Conservation (phyloP, 2,113 vertebrate genomes). For the Orycteropus afer region DNA sequence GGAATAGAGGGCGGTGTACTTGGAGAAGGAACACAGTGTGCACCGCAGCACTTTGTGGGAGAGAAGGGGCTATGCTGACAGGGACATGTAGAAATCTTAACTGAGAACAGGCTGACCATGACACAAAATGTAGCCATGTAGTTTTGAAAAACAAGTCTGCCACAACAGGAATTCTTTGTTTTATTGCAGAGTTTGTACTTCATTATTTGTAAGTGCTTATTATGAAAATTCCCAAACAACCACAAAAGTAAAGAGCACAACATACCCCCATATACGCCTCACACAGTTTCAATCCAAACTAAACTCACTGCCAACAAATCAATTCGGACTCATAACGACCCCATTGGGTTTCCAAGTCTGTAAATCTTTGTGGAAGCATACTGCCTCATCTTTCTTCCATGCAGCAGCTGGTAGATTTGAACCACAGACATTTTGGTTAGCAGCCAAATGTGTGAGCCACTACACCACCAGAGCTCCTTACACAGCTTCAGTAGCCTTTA, state of each 20-base stretch:
- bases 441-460: too few species aligned
- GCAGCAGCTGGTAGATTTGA: too few species aligned
- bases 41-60: neutral
- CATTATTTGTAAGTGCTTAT: constrained; percentile 18
- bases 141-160: neutral
- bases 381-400: too few species aligned
- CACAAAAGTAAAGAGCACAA: neutral
- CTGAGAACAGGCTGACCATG: neutral
- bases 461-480: too few species aligned
- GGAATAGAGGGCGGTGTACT: neutral
- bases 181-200: neutral
- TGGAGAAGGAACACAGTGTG: neutral
- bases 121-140: neutral
- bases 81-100: neutral
- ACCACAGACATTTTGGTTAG: too few species aligned
- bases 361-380: too few species aligned
- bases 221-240: neutral
- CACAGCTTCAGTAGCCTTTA: neutral
- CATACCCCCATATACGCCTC: neutral
- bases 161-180: neutral
- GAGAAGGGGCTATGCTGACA: neutral
- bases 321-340: too few species aligned
- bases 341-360: too few species aligned
- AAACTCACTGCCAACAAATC: too few species aligned
- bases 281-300: neutral